Evolutionary conservation across 1,140 invertebrate species (phyloP).

Genomic region (Anastatus disparis): DNA sequence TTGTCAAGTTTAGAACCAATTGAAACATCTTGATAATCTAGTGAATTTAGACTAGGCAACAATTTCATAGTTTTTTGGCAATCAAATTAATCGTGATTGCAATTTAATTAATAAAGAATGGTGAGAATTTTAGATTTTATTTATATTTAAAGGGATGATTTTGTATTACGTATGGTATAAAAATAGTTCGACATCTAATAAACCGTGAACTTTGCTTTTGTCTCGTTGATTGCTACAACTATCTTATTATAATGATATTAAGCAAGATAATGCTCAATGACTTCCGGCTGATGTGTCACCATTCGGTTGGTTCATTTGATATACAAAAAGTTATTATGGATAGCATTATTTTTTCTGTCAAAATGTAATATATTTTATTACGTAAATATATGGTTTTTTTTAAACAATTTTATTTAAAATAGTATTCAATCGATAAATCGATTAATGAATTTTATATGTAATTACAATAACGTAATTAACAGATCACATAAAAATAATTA

Average conservation of each 20-base stretch:
- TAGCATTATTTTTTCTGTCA: too few species aligned
- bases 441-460: too few species aligned
- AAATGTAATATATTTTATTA: too few species aligned
- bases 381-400: too few species aligned
- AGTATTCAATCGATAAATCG: too few species aligned
- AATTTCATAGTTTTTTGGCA: slow-evolving; percentile 8
- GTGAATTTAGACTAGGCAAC: slow-evolving; percentile 24
- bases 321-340: too few species aligned
- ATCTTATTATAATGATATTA: slow-evolving; percentile 14
- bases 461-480: too few species aligned
- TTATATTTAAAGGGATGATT: slow-evolving; percentile 33
- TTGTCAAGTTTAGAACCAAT: slow-evolving; percentile 11
- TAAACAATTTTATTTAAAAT: too few species aligned
- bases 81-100: slow-evolving; percentile 12
- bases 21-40: slow-evolving; percentile 24
- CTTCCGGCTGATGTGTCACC: slow-evolving; percentile 5
- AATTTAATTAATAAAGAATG: slow-evolving; percentile 22
- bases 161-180: slow-evolving; percentile 28
- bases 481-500: too few species aligned
- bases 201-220: slow-evolving; percentile 36
- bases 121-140: slow-evolving; percentile 27
- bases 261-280: slow-evolving; percentile 2
- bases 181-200: slow-evolving; percentile 17
- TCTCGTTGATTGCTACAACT: slow-evolving; percentile 29
- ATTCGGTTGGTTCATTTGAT: too few species aligned